phyloP scores from a whole-genome alignment of 2,888 invertebrate genomes.

The Clusia tigrina region DNA sequence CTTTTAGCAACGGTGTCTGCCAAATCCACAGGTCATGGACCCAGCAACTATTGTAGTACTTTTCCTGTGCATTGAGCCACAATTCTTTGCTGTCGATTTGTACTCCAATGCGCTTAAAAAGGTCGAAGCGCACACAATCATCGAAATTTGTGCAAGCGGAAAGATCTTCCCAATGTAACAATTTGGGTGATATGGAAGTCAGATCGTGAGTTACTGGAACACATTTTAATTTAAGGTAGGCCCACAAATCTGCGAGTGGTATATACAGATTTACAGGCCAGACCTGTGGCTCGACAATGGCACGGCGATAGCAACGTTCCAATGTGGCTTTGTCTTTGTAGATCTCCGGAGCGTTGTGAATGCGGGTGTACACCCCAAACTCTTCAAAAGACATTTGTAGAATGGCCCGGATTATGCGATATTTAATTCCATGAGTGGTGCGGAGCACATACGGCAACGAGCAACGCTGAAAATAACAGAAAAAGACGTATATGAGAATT shows the following conservation, averaged over 20 bases:
- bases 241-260: background rate
- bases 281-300: background rate
- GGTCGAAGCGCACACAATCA: background rate
- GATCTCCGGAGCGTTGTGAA: background rate
- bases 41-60: background rate
- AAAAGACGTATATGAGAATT: too few species aligned
- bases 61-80: background rate
- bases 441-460: background rate
- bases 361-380: background rate
- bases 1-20: too few species aligned
- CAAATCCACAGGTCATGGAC: background rate
- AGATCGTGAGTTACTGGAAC: background rate
- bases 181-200: background rate
- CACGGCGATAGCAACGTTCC: background rate
- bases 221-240: background rate
- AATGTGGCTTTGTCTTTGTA: background rate
- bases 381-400: constrained; percentile 1
- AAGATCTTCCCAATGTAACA: background rate
- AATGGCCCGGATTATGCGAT: background rate
- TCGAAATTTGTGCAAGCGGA: background rate
- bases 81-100: background rate
- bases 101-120: background rate
- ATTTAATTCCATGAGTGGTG: background rate
- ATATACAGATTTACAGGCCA: background rate
- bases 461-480: background rate